Base-by-base conservation (phyloP, 2,888 invertebrate genomes). In the Pristionchus arcanus region DNA sequence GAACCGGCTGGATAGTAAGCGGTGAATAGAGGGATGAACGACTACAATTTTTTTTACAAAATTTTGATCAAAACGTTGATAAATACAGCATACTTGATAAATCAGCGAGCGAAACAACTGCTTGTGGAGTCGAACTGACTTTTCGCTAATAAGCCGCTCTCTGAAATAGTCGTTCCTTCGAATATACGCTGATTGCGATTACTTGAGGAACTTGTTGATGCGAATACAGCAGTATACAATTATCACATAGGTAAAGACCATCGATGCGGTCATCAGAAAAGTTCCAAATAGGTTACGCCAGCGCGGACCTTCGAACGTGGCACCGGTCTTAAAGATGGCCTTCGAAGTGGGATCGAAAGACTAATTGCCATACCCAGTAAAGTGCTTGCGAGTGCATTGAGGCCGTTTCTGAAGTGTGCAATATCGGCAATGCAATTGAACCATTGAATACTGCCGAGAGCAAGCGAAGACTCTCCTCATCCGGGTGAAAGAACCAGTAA, bases 141-240 rank as follows among this genome's bases (percentile, higher is more conserved):
- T 2, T 2, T 2, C 74, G 25, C 74, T 74, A 1, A 34, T 25
- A 0, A 74, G 9, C 21, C 42, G 11, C 1, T 74, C 74, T 11
- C 74, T 74, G 37, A 15, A 42, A 25, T 37, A 9, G 74, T 31
- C 2, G 19, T 63, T n/a, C 25, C 1, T 19, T 68, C 28, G 25
- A 28, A 9, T 19, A 7, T 63, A n/a, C 2, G 9, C 7, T 7
- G n/a, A 25, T 37, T 53, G n/a, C 13, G 3, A 9, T 34, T 34
- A 81, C 81, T 81, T 81, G 13, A 81, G 81, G 37, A 28, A 81
- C 1, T 15, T 53, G 81, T 81, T 81, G 81, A 81, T 81, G 11
- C 25, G 25, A 2, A n/a, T 7, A n/a, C 49, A 13, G 81, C 81
- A 81, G 15, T 11, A 28, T 13, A 81, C 49, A 13, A 81, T 81